Evolutionary conservation across 1,140 invertebrate genomes (phyloP).

Genomic region (Cydia splendana): DNA sequence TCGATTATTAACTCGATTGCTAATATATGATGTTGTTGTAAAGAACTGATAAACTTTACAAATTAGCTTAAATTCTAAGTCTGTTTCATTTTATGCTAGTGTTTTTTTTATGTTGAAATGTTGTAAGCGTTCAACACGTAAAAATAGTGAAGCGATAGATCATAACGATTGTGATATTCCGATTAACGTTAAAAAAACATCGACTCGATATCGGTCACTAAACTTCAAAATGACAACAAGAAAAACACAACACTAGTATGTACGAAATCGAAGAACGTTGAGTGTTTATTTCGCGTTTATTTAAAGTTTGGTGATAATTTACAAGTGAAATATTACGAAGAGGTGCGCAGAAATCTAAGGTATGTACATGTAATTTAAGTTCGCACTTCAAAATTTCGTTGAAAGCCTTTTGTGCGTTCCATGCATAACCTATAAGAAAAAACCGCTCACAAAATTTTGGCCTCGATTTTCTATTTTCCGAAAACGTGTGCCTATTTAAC

Average conservation of each 20-base stretch:
- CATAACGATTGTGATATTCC: background rate
- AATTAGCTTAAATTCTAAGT: background rate
- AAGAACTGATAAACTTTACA: background rate
- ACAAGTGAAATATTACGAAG: slow-evolving; percentile 63
- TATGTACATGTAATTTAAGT: slow-evolving; percentile 44
- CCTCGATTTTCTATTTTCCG: background rate
- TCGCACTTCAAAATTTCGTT: background rate
- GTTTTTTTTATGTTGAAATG: background rate
- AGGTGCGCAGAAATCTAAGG: slow-evolving; percentile 45
- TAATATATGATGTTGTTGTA: background rate
- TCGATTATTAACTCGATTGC: slow-evolving; percentile 41
- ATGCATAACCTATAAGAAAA: slow-evolving; percentile 32
- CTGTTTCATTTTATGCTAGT: background rate
- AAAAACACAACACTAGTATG: slow-evolving; percentile 46
- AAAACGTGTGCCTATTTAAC: background rate
- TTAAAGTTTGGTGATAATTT: slow-evolving; percentile 72
- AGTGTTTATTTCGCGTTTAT: slow-evolving; percentile 69
- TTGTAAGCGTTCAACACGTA: background rate
- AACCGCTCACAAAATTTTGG: slow-evolving; percentile 24
- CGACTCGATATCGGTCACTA: background rate
- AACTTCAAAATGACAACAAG: slow-evolving; percentile 33
- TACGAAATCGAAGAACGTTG: slow-evolving; percentile 57
- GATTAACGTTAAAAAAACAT: background rate
- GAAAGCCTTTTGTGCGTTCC: background rate
- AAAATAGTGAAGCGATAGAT: background rate